Conservation (phyloP, 2,113 vertebrate species). For the Hypanus sabinus region DNA sequence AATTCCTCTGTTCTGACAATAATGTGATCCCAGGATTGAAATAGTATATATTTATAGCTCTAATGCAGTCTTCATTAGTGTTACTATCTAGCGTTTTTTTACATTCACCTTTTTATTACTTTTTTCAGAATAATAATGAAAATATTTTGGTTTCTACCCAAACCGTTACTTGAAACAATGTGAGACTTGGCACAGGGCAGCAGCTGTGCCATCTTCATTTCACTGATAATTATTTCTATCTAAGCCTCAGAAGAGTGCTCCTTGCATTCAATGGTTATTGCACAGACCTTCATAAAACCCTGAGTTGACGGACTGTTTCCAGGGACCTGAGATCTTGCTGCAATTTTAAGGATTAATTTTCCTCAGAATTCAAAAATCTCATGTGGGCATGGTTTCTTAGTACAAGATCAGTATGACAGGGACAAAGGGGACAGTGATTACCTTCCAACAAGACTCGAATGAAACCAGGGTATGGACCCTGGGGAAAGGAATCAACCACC, state of each 20-base stretch:
- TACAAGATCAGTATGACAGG: background rate
- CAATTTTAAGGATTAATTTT: conserved; percentile 31
- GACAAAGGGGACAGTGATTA: background rate
- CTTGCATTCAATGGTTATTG: conserved; percentile 12
- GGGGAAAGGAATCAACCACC: conserved; percentile 3
- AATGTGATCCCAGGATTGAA: background rate
- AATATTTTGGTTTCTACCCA: background rate
- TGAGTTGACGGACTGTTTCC: conserved; percentile 25
- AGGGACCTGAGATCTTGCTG: background rate
- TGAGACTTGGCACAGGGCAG: background rate
- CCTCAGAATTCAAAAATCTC: conserved; percentile 29
- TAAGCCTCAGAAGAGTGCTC: conserved; percentile 22
- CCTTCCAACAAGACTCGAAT: background rate
- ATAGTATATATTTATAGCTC: conserved; percentile 23
- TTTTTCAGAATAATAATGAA: background rate
- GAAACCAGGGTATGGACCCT: background rate
- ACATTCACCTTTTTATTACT: background rate
- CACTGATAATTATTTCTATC: background rate
- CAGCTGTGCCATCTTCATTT: conserved; percentile 28
- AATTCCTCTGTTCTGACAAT: background rate
- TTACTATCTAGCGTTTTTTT: background rate
- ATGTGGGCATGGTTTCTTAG: background rate
- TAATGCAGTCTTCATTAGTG: background rate
- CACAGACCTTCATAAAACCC: conserved; percentile 29
- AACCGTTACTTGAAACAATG: background rate